Conservation (phyloP, 2,797 vertebrate species). For the Lacerta viridis region DNA sequence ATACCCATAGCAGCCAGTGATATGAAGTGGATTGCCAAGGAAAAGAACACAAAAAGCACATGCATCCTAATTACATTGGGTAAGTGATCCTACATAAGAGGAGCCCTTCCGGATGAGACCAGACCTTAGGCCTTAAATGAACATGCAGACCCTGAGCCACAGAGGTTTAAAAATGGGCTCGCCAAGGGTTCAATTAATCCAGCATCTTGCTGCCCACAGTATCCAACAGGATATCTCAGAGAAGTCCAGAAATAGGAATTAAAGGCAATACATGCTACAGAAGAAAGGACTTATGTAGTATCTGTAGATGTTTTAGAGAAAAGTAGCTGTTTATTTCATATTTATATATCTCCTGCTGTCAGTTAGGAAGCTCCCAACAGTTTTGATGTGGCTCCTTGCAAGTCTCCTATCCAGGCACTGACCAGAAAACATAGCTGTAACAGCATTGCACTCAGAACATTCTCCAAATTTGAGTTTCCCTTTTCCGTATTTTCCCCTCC, state of each 20-base stretch:
- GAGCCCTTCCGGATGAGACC: background rate
- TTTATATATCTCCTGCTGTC: background rate
- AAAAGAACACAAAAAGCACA: background rate
- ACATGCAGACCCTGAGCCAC: background rate
- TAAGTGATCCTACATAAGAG: background rate
- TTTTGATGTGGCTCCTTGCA: background rate
- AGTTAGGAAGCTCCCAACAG: background rate
- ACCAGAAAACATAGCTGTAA: background rate
- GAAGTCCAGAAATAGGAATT: background rate
- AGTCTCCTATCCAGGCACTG: background rate
- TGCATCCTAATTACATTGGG: background rate
- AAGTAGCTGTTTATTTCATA: background rate
- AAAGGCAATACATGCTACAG: background rate
- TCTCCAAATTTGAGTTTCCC: background rate
- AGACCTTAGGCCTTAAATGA: background rate
- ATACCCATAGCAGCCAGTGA: background rate
- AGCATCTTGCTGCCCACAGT: background rate
- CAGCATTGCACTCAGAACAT: background rate
- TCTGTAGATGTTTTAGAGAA: background rate
- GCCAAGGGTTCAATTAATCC: background rate
- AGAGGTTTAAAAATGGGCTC: background rate
- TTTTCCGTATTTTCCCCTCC: constrained; percentile 2
- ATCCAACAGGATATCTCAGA: background rate
- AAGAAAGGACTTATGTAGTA: background rate
- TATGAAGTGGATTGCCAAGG: background rate